These are phyloP conservation scores for Musca domestica DNA, from an alignment of 1,140 invertebrate genomes.

Conservation along the genomic window DNA sequence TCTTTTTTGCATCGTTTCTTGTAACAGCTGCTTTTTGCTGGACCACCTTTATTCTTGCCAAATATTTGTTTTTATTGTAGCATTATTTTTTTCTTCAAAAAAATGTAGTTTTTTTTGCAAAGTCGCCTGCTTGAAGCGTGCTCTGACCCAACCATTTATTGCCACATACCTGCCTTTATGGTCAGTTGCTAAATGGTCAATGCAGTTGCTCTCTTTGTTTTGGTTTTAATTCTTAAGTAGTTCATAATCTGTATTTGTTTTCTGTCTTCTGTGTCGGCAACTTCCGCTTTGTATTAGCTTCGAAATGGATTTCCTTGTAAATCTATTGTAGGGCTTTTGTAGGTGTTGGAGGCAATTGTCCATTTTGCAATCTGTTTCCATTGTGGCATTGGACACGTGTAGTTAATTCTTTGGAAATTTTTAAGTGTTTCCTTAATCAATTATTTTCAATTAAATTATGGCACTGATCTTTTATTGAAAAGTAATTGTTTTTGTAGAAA, in stretches of 20 bases:
- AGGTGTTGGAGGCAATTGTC: slow-evolving; percentile 6
- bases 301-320: slow-evolving; percentile 2
- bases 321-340: not conserved
- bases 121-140: slow-evolving; percentile 4
- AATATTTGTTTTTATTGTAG: too few species aligned
- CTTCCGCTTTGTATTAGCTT: slow-evolving; percentile 8
- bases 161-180: too few species aligned
- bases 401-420: not conserved
- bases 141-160: not conserved
- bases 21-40: too few species aligned
- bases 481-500: too few species aligned
- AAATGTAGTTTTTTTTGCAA: not conserved
- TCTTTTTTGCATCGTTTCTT: too few species aligned
- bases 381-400: not conserved
- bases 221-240: slow-evolving; percentile 3
- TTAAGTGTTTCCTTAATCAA: too few species aligned
- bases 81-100: too few species aligned
- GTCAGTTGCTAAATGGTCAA: too few species aligned
- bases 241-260: not conserved
- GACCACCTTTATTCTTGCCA: too few species aligned
- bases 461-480: too few species aligned
- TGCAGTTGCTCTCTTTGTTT: not conserved
- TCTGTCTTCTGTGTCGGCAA: not conserved
- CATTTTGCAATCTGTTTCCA: not conserved
- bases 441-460: too few species aligned